Percentiles rank a stretch among this genome's conserved stretches.
These are phyloP conservation scores for Amia ocellicauda DNA, from an alignment of 2,113 vertebrate species.

Conservation along the genomic window DNA sequence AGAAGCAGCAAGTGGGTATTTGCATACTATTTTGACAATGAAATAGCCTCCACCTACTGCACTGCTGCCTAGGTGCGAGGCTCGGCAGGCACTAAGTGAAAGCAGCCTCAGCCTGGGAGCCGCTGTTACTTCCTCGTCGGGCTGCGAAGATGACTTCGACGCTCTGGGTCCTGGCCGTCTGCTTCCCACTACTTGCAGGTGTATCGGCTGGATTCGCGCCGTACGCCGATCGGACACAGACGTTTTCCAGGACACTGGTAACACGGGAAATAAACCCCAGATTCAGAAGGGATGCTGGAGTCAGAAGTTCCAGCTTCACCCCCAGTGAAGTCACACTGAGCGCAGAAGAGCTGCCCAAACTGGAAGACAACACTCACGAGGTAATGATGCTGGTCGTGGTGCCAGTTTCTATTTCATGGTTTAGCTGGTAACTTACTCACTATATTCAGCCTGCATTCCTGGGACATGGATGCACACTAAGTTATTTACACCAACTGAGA, in stretches of 20 bases:
- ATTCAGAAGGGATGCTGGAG: conserved; percentile 35
- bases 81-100: no score
- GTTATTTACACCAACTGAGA: no score
- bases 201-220: background rate
- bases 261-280: conserved; percentile 22
- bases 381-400: conserved; percentile 42
- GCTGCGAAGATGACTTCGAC: conserved; percentile 41
- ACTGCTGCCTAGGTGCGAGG: no score
- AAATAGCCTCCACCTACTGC: no score
- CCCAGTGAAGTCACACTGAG: conserved; percentile 49
- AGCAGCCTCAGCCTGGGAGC: no score
- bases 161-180: conserved; percentile 16
- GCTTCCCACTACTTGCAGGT: conserved; percentile 27
- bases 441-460: background rate
- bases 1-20: no score
- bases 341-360: conserved; percentile 38
- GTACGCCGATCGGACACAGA: conserved; percentile 33
- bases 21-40: no score
- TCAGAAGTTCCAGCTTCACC: conserved; percentile 36
- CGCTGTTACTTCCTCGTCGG: background rate
- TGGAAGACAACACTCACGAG: conserved; percentile 62
- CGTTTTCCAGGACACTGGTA: conserved; percentile 37
- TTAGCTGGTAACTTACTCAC: background rate
- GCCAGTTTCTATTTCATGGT: background rate
- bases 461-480: no score